Conservation (phyloP, 2,113 vertebrate species). For the Burhinus bistriatus region DNA sequence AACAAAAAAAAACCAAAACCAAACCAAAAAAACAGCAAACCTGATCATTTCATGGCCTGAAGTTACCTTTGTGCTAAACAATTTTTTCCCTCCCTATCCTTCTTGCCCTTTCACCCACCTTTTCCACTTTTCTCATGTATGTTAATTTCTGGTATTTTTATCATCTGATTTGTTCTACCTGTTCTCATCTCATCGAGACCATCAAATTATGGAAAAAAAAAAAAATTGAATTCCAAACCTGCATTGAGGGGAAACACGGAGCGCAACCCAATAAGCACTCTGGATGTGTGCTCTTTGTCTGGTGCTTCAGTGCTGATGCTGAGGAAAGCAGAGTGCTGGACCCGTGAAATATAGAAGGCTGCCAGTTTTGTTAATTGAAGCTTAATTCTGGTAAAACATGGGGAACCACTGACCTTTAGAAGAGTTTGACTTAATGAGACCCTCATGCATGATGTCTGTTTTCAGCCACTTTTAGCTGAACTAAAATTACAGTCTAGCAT, state of each 20-base stretch:
- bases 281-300: background rate
- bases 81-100: background rate
- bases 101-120: background rate
- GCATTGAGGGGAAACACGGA: background rate
- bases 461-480: slow-evolving; percentile 1
- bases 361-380: background rate
- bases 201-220: background rate
- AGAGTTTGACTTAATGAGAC: slow-evolving; percentile 27
- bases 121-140: background rate
- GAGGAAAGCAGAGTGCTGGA: background rate
- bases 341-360: background rate
- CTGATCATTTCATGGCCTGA: background rate
- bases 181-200: background rate
- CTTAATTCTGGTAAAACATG: background rate
- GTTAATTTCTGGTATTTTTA: background rate
- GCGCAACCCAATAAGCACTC: background rate
- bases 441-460: background rate
- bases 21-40: background rate
- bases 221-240: background rate
- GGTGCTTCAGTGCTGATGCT: background rate
- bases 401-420: slow-evolving; percentile 28
- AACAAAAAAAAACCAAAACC: background rate
- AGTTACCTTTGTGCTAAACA: slow-evolving; percentile 37
- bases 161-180: background rate
- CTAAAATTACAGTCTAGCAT: slow-evolving; percentile 5